phyloP scores from a whole-genome alignment of 2,797 vertebrate genomes.

The Nannoperca australis region DNA sequence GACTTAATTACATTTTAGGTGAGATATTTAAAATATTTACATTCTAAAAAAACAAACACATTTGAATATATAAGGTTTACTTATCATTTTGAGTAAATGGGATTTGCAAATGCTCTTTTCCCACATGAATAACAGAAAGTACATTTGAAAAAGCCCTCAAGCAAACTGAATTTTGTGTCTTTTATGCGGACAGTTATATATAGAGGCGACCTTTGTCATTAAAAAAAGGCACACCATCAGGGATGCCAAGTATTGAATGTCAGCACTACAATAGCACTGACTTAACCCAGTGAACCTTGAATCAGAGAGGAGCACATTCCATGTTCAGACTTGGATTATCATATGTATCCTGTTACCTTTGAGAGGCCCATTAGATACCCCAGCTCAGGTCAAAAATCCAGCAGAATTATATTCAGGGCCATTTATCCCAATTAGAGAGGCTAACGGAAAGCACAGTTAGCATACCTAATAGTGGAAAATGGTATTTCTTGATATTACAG shows the following conservation, averaged over 20 bases:
- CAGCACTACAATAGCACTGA: constrained; percentile 64
- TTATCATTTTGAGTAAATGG: constrained; percentile 30
- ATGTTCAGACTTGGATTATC: constrained; percentile 40
- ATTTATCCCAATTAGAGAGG: constrained; percentile 17
- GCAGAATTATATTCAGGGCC: constrained; percentile 20
- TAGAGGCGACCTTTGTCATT: constrained; percentile 57
- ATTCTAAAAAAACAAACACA: neutral
- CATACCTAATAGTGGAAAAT: constrained; percentile 1
- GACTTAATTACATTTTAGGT: constrained; percentile 33
- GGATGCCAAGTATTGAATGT: constrained; percentile 60
- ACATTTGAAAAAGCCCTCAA: constrained; percentile 10
- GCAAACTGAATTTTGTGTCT: constrained; percentile 25
- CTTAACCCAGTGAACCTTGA: constrained; percentile 59
- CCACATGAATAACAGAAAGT: constrained; percentile 2
- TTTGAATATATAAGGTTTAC: constrained; percentile 15
- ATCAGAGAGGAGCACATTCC: constrained; percentile 44
- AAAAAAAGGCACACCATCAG: constrained; percentile 38
- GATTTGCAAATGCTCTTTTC: constrained; percentile 34
- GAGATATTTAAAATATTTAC: constrained; percentile 21
- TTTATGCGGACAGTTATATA: constrained; percentile 48
- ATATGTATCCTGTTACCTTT: constrained; percentile 36
- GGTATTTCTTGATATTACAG: constrained; percentile 12
- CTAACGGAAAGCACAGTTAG: constrained; percentile 18
- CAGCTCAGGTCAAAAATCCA: constrained; percentile 24
- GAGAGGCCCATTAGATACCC: constrained; percentile 9